Conservation (phyloP, 1,140 invertebrate genomes). For the Heliconius hermathena region DNA sequence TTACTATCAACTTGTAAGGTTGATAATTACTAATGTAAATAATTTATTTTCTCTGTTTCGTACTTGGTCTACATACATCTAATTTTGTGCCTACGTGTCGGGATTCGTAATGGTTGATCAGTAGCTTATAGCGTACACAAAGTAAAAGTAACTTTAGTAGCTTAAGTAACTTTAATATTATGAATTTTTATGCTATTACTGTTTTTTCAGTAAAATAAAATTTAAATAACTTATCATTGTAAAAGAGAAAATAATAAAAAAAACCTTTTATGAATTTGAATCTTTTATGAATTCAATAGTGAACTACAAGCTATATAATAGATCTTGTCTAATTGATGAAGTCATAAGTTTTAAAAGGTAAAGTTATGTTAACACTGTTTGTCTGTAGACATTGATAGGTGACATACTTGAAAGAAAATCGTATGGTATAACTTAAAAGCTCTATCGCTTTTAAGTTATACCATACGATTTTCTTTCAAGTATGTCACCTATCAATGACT, state of each 20-base stretch:
- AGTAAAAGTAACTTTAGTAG: background rate
- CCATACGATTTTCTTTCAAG: background rate
- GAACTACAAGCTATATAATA: background rate
- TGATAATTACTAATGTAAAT: background rate
- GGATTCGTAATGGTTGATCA: background rate
- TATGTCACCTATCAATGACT: conserved; percentile 9
- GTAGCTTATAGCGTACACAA: background rate
- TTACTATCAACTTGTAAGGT: background rate
- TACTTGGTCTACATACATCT: conserved; percentile 4
- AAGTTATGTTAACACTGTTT: background rate
- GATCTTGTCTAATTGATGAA: background rate
- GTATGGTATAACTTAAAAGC: background rate
- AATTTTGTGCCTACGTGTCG: background rate
- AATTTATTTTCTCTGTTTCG: background rate
- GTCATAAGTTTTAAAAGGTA: background rate
- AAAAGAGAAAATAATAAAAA: background rate
- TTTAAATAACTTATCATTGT: too few relatives aligned
- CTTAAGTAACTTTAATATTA: too few relatives aligned
- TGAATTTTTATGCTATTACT: background rate
- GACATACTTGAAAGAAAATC: background rate
- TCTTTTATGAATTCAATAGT: background rate
- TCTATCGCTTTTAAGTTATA: background rate
- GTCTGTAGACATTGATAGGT: conserved; percentile 14
- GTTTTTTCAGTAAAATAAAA: background rate
- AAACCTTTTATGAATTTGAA: background rate